Base-by-base conservation (phyloP, 2,888 invertebrate genomes). In the Octonoba sinensis region DNA sequence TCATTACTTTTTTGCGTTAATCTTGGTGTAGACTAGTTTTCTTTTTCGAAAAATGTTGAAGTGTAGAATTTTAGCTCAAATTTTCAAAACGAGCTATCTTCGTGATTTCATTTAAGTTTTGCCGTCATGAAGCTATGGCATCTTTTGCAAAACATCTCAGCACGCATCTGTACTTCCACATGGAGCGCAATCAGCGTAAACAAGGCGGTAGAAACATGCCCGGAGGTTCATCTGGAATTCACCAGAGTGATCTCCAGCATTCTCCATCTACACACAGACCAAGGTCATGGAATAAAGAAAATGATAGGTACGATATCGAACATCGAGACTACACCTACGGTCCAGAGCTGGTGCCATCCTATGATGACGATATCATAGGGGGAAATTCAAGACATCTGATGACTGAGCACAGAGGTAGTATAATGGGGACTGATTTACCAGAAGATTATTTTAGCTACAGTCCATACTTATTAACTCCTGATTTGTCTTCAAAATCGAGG, bases 101-200 rank as follows among this genome's bases (percentile, higher is more conserved):
- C 20, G 56, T 27, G 56, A 36, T 67, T 44, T 36, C 18, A 36
- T 36, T 56, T 36, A 67, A 67, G 44, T 27, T 13, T 20, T 8
- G 70, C 11, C 70, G 74, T 65, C 65, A 82, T 74, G 74, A 74
- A 75, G 70, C 64, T 24, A 83, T 83, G 83, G 83, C 83, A 65
- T 83, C 83, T 47, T 83, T 78, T 57, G 71, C 83, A 36, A 83
- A 83, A 66, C 83, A 83, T 70, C 78, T 83, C 66, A 83, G 83
- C 24, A 83, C 83, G 51, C 83, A 83, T 59, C 73, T 83, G 36
- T 83, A 83, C 56, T 83, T 83, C 54, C 83, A 83, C 60, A 83
- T 83, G 83, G 83, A 83, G 56, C 71, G 83, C 15, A 72, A 74
- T 24, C 62, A 74, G 56, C 64, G 70, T 16, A 82, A 82, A 54